These are phyloP conservation scores for Drosophila eugracilis DNA, from an alignment of 1,140 invertebrate genomes.

Conservation along the genomic window DNA sequence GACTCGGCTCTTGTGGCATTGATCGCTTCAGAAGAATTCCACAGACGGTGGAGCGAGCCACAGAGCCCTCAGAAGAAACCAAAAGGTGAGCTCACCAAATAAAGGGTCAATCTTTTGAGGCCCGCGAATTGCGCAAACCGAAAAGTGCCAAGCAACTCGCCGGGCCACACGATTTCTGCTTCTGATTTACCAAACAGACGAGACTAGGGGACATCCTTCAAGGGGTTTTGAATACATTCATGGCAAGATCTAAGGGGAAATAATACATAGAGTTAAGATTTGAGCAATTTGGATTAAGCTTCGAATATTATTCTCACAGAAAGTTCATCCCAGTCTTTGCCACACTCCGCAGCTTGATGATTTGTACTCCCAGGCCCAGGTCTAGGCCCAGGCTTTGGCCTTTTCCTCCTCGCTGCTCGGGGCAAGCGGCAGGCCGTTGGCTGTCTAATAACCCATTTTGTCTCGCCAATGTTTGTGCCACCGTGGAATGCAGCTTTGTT, in stretches of 20 bases:
- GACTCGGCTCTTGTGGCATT: background rate
- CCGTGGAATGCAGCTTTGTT: constrained; percentile 44
- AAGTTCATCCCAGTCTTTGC: background rate
- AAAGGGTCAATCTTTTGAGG: constrained; percentile 18
- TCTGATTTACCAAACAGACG: background rate
- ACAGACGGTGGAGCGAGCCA: background rate
- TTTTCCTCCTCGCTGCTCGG: background rate
- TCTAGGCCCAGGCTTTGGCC: background rate
- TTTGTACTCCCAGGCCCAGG: too few relatives aligned
- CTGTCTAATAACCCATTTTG: constrained; percentile 60
- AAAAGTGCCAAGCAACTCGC: constrained; percentile 28
- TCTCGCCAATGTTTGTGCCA: constrained; percentile 38
- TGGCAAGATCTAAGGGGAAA: too few relatives aligned
- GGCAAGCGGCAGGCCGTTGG: constrained; percentile 1
- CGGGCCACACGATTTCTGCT: constrained; percentile 21
- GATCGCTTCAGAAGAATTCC: constrained; percentile 1
- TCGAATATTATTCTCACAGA: background rate
- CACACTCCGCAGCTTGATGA: background rate
- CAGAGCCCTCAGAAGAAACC: constrained; percentile 19
- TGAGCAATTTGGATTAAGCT: too few relatives aligned
- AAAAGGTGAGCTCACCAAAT: constrained; percentile 6
- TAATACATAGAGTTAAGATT: too few relatives aligned
- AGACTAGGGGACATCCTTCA: background rate
- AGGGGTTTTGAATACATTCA: too few relatives aligned
- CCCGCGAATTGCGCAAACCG: constrained; percentile 20